These are phyloP conservation scores for Lithosia quadra DNA, from an alignment of 2,888 invertebrate genomes.

Conservation along the genomic window DNA sequence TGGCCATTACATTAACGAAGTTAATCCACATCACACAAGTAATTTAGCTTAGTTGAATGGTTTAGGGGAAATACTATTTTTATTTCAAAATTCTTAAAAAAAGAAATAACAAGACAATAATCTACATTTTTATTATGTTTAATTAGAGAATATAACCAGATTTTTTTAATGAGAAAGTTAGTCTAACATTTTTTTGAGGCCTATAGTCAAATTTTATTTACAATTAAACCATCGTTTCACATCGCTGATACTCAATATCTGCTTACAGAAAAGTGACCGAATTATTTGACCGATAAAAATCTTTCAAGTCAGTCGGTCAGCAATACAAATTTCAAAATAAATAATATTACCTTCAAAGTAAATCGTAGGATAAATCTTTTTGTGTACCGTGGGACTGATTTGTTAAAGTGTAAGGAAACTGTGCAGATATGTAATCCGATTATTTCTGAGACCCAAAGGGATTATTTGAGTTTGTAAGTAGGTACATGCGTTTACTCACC, in stretches of 20 bases:
- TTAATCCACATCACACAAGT: too few species aligned
- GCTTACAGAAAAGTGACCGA: not conserved
- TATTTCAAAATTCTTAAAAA: too few species aligned
- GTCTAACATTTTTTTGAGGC: too few species aligned
- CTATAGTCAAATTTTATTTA: too few species aligned
- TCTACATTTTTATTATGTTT: too few species aligned
- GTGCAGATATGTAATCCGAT: conserved; percentile 34
- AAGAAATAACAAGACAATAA: too few species aligned
- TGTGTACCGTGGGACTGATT: conserved; percentile 16
- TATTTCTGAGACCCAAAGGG: conserved; percentile 32
- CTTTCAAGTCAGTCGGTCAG: not conserved
- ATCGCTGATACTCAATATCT: not conserved
- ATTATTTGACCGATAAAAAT: conserved; percentile 3
- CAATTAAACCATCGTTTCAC: not conserved
- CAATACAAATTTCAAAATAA: conserved; percentile 8
- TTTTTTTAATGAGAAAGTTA: too few species aligned
- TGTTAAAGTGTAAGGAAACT: conserved; percentile 14
- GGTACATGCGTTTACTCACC: conserved; percentile 9
- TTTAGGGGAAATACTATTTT: too few species aligned
- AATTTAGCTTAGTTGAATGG: too few species aligned
- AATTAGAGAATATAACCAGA: too few species aligned
- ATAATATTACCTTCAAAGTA: conserved; percentile 13
- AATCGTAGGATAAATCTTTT: conserved; percentile 25
- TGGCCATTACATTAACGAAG: too few species aligned
- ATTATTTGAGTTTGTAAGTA: conserved; percentile 29